A percentile compares a stretch with the other conserved stretches of the same genome.
Conservation (phyloP, 2,888 invertebrate genomes). For the Dicranocentrus wangi region DNA sequence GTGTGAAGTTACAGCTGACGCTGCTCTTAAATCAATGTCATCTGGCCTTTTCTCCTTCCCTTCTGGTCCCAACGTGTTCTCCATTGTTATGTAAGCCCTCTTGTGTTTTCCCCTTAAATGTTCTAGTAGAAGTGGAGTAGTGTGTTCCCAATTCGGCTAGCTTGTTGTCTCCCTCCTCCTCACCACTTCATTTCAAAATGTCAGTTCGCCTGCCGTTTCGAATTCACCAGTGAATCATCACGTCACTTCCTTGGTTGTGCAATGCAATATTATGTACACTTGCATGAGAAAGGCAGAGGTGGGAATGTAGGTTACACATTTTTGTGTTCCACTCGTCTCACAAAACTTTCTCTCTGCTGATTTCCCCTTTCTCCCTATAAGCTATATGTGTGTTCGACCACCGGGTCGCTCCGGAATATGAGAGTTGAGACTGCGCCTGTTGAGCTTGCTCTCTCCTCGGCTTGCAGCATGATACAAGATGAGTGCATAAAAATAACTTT, state of each 20-base stretch:
- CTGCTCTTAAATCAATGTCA: constrained; percentile 32
- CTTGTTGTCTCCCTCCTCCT: too few species aligned
- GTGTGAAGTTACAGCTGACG: constrained; percentile 52
- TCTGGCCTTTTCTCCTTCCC: not conserved
- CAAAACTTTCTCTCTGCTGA: constrained; percentile 41
- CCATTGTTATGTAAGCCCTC: constrained; percentile 12
- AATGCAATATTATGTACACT: too few species aligned
- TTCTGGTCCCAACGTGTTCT: constrained; percentile 31
- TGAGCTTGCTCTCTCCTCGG: constrained; percentile 20
- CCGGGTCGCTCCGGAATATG: constrained; percentile 46
- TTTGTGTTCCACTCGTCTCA: not conserved
- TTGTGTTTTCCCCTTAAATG: too few species aligned
- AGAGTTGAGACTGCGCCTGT: constrained; percentile 56
- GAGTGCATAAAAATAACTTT: not conserved
- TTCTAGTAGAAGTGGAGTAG: too few species aligned
- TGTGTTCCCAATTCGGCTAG: too few species aligned
- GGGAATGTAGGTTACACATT: not conserved
- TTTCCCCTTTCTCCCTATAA: not conserved
- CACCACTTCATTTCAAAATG: too few species aligned
- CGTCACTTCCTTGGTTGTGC: too few species aligned
- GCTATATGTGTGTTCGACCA: constrained; percentile 21
- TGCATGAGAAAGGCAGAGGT: not conserved
- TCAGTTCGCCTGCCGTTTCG: too few species aligned
- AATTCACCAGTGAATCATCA: too few species aligned
- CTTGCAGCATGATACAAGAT: not conserved